A percentile compares a stretch with the other conserved stretches of the same genome.
These are phyloP conservation scores for Antechinus flavipes DNA, from an alignment of 2,113 vertebrate species.

Conservation along the genomic window DNA sequence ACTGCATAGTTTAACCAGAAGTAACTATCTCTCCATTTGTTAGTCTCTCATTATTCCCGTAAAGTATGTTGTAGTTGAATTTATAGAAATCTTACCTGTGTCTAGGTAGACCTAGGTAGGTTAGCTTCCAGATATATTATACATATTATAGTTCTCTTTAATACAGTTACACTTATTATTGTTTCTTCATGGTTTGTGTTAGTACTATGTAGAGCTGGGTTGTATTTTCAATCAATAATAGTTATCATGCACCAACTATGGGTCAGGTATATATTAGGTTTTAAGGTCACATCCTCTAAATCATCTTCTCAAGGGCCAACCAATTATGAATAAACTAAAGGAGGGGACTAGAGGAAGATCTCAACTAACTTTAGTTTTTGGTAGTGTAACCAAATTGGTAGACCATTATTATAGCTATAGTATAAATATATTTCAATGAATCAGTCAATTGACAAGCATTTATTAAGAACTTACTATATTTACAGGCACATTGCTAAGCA, in stretches of 20 bases:
- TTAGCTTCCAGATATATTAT: not conserved
- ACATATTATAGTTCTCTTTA: not conserved
- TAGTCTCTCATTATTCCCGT: not conserved
- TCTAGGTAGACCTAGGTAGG: not conserved
- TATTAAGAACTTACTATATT: not conserved
- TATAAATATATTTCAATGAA: not conserved
- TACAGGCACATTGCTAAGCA: not conserved
- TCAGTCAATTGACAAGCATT: not conserved
- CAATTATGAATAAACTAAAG: not conserved
- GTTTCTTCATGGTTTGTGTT: not conserved
- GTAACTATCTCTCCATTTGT: not conserved
- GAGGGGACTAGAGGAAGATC: not conserved
- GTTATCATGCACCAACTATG: not conserved
- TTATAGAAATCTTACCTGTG: not conserved
- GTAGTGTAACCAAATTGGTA: not conserved
- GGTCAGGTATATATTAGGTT: not conserved
- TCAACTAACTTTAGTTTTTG: not conserved
- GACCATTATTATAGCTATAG: not conserved
- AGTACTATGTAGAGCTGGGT: not conserved
- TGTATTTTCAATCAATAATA: not conserved
- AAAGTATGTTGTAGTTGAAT: not conserved
- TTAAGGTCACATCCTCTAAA: not conserved
- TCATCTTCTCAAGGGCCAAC: not conserved
- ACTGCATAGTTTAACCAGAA: not conserved
- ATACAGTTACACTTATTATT: not conserved